Evolutionary conservation across 2,797 vertebrate species (phyloP).

Genomic region (Crypturellus tataupa): DNA sequence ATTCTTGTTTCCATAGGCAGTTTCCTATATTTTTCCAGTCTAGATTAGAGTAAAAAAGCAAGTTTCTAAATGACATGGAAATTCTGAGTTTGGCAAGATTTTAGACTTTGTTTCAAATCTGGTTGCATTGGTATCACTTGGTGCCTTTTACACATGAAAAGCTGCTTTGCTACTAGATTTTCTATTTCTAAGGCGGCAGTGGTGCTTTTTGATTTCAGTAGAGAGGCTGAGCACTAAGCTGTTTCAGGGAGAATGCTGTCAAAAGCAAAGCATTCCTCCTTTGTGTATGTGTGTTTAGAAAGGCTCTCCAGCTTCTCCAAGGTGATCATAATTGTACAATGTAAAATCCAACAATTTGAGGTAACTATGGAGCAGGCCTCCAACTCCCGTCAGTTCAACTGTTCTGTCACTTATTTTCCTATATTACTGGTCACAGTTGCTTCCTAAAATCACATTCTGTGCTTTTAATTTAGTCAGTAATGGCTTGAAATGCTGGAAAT

Average conservation of each 20-base stretch:
- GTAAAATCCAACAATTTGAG: not conserved
- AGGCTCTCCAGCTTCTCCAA: not conserved
- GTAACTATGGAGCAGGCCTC: not conserved
- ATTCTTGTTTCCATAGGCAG: not conserved
- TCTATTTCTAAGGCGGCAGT: not conserved
- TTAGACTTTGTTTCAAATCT: not conserved
- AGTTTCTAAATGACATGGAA: not conserved
- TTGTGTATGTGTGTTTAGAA: not conserved
- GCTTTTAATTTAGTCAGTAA: not conserved
- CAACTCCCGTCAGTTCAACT: not conserved
- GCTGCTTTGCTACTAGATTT: not conserved
- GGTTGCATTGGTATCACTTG: not conserved
- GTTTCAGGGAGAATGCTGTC: not conserved
- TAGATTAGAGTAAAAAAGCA: too few species aligned
- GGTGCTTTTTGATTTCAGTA: not conserved
- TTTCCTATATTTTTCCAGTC: not conserved
- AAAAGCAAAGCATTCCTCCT: not conserved
- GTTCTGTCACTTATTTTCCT: not conserved
- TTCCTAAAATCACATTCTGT: not conserved
- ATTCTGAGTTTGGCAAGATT: not conserved
- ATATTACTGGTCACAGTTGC: fast-evolving
- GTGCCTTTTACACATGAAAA: not conserved
- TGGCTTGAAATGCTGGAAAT: not conserved
- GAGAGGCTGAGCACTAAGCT: not conserved
- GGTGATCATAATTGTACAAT: not conserved